Evolutionary conservation across 2,113 vertebrate species (phyloP).

Genomic region (Nothoprocta perdicaria): DNA sequence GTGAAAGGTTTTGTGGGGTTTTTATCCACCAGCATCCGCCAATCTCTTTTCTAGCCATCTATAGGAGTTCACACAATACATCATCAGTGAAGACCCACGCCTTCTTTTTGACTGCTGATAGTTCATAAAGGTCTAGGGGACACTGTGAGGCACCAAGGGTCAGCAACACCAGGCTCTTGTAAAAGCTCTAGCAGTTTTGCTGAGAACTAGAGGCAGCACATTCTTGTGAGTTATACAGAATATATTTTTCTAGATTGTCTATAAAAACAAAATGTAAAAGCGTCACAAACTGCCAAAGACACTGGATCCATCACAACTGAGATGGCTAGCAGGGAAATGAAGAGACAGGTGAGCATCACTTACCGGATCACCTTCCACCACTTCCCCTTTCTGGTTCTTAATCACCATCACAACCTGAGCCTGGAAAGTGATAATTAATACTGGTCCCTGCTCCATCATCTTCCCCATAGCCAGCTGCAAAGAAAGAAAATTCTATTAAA

Average conservation of each 20-base stretch:
- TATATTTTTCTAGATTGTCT: too few relatives aligned
- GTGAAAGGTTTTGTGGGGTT: neutral
- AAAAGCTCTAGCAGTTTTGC: neutral
- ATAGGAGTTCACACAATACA: neutral
- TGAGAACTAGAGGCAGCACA: neutral
- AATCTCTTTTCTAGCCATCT: neutral
- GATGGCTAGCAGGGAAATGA: accelerated
- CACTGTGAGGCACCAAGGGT: neutral
- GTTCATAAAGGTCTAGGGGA: neutral
- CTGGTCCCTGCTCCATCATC: slow-evolving; percentile 98
- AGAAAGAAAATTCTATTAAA: neutral
- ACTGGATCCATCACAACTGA: accelerated
- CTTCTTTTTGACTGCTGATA: neutral
- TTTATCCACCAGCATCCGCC: neutral
- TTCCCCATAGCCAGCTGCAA: slow-evolving; percentile 94
- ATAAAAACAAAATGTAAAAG: neutral
- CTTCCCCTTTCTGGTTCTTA: slow-evolving; percentile 86
- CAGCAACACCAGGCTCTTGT: neutral
- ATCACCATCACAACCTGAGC: slow-evolving; percentile 94
- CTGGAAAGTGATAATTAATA: slow-evolving; percentile 96
- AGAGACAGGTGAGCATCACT: slow-evolving; percentile 21
- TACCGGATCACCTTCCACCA: slow-evolving; percentile 95
- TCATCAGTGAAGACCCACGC: neutral
- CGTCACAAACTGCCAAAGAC: neutral
- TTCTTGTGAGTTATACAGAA: neutral